Evolutionary conservation across 2,113 vertebrate genomes (phyloP), one percentile per base, ranked within the genome.

Genomic region (Embiotoca jacksoni): DNA sequence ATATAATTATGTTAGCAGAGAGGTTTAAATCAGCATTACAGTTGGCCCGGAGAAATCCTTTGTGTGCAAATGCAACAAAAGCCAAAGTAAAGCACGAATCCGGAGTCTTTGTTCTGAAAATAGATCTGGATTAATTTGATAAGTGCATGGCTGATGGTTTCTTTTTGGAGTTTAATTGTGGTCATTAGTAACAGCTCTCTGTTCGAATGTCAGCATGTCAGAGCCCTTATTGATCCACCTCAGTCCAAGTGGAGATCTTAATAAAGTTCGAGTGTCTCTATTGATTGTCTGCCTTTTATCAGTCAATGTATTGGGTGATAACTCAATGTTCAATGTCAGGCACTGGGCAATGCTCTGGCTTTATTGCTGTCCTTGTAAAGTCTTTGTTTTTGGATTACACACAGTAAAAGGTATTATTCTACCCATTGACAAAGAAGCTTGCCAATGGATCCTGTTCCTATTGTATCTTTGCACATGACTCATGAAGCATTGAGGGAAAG

Each of bases 271-370:
- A 74, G 77, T 77, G 72, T 78, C 41, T 47, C 32, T 64, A 92
- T 93, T 86, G 92, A 93, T 89, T 36, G 56, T 56, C 74, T 75
- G 69, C 75, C 80, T 79, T 35, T 92, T 88, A 88, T 89, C 73
- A 75, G 74, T 88, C 88, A 57, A 62, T 84, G 52, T 41, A 81
- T 66, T 59, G 70, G 75, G 63, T 32, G 60, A 16, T 66, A 68
- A 69, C 59, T 80, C 70, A 82, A 50, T 91, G 76, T 78, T 83
- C 75, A 82, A 71, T 78, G 87, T 89, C 82, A 82, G 76, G 49
- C 4, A 0, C 55, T 71, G 15, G 32, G 32, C n/a, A 36, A 67
- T 41, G 50, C 13, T 33, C 39, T 4, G 52, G 14, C 62, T 83
- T 85, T 70, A 80, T 59, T 66, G 55, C 63, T 50, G 35, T 56